Percentiles rank a stretch among this genome's conserved stretches.
These are phyloP conservation scores for Aphidoletes aphidimyza DNA, from an alignment of 2,888 invertebrate genomes.

Conservation along the genomic window DNA sequence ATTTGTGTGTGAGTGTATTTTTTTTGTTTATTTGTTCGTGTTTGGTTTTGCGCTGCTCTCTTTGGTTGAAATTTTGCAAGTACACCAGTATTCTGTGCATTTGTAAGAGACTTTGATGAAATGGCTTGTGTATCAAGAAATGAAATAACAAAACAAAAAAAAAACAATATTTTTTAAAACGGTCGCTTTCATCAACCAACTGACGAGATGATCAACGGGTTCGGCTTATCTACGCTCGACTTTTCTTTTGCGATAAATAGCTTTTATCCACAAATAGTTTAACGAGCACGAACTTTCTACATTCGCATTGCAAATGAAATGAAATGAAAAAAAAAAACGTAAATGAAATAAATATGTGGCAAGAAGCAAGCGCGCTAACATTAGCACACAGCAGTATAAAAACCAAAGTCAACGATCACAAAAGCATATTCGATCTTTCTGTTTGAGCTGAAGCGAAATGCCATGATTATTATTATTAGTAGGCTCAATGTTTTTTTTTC, in stretches of 20 bases:
- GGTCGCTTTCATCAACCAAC: background rate
- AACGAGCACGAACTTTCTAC: conserved; percentile 19
- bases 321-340: background rate
- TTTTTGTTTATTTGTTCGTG: no score
- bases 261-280: background rate
- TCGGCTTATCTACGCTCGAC: background rate
- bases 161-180: background rate
- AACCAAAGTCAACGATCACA: background rate
- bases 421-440: background rate
- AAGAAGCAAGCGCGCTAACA: no score
- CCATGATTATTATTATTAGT: background rate
- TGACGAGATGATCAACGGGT: background rate
- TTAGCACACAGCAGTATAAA: no score
- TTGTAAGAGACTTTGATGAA: no score
- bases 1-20: background rate
- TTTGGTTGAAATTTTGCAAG: no score
- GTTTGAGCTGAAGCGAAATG: conserved; percentile 1
- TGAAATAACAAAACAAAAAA: no score
- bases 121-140: no score
- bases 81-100: no score
- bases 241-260: background rate
- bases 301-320: background rate
- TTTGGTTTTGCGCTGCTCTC: no score
- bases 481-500: background rate
- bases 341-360: background rate